Percentiles rank a stretch among this genome's conserved stretches.
These are phyloP conservation scores for Micropoecilia bifurca DNA, from an alignment of 2,797 vertebrate genomes.

Conservation along the genomic window DNA sequence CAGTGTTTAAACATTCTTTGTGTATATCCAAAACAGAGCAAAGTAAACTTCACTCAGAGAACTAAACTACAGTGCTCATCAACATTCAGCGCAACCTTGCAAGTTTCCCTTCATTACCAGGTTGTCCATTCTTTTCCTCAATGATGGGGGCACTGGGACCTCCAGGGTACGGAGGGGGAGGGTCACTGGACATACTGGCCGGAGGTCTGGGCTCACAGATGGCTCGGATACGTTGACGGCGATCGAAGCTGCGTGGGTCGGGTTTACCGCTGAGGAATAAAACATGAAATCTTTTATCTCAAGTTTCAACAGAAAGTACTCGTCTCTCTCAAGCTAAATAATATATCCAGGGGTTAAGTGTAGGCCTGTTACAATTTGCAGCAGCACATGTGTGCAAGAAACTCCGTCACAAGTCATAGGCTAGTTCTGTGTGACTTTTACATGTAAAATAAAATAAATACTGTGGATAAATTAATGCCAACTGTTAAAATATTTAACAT, in stretches of 20 bases:
- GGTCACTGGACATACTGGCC: constrained; percentile 91
- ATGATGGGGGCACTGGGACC: constrained; percentile 91
- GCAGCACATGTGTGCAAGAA: background rate
- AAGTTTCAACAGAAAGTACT: constrained; percentile 4
- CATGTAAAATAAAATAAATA: background rate
- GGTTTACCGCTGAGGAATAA: constrained; percentile 38
- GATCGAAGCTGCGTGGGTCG: constrained; percentile 33
- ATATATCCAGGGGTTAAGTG: constrained; percentile 14
- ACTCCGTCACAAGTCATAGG: background rate
- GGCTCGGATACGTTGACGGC: constrained; percentile 37
- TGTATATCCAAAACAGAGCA: background rate
- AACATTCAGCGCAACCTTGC: constrained; percentile 27
- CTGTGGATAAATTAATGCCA: too few relatives aligned
- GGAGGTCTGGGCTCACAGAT: constrained; percentile 50
- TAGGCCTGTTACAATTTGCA: background rate
- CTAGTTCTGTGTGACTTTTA: background rate
- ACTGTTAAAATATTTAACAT: background rate
- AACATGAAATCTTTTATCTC: constrained; percentile 12
- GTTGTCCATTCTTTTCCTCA: constrained; percentile 91
- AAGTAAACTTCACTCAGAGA: constrained; percentile 7
- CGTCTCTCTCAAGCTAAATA: constrained; percentile 27
- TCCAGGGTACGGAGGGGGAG: constrained; percentile 95
- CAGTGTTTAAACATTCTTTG: background rate
- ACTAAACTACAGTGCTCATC: background rate
- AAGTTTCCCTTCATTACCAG: constrained; percentile 79